Conservation (phyloP, 2,888 invertebrate genomes). For the Meteorus cinctellus region DNA sequence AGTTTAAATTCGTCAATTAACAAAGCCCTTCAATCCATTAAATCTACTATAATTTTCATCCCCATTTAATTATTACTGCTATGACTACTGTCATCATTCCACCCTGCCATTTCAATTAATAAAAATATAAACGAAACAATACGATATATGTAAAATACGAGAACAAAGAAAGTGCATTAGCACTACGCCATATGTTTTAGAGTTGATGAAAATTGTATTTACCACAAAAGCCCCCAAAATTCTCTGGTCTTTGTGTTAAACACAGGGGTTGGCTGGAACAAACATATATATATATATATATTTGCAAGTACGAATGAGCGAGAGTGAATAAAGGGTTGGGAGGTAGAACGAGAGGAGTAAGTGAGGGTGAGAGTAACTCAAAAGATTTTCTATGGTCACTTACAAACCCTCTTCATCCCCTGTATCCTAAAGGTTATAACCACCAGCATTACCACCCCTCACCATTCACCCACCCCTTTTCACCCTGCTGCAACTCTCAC, state of each 20-base stretch:
- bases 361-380: slow-evolving; percentile 2
- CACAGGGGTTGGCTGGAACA: not conserved
- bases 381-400: slow-evolving; percentile 16
- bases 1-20: no score
- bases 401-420: not conserved
- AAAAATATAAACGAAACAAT: slow-evolving; percentile 1
- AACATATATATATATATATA: not conserved
- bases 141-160: not conserved
- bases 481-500: not conserved
- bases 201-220: slow-evolving; percentile 15
- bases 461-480: not conserved
- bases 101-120: not conserved
- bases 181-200: not conserved
- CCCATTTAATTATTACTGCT: no score
- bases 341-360: not conserved
- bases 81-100: no score
- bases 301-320: not conserved
- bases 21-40: no score
- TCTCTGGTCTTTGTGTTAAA: not conserved
- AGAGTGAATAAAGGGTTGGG: not conserved
- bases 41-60: no score
- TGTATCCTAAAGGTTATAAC: not conserved
- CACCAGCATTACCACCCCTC: not conserved
- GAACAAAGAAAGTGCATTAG: slow-evolving; percentile 13
- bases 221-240: slow-evolving; percentile 8